Percentiles rank a stretch among this genome's conserved stretches.
phyloP scores from a whole-genome alignment of 2,113 vertebrate species.

The Lampris incognitus region DNA sequence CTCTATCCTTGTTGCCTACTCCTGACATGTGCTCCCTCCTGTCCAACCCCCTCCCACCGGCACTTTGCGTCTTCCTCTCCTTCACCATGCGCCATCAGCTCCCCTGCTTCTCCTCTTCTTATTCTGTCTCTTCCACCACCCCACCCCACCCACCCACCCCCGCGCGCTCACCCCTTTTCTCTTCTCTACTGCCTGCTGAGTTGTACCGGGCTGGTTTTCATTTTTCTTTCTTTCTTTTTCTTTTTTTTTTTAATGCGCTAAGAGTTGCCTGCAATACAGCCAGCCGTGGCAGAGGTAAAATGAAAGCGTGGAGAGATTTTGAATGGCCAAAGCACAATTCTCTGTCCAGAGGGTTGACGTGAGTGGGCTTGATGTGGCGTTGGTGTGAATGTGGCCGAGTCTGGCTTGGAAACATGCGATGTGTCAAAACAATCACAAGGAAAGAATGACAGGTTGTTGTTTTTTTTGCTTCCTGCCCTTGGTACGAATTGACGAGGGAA shows the following conservation, averaged over 20 bases:
- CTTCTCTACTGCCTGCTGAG: slow-evolving; percentile 57
- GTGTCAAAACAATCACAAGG: slow-evolving; percentile 58
- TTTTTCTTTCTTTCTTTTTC: slow-evolving; percentile 33
- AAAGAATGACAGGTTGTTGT: slow-evolving; percentile 41
- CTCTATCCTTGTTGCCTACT: slow-evolving; percentile 44
- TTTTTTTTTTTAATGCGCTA: no score
- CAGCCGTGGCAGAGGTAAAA: slow-evolving; percentile 28
- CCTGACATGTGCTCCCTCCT: slow-evolving; percentile 46
- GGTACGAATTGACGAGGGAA: slow-evolving; percentile 4
- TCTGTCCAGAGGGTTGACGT: slow-evolving; percentile 51
- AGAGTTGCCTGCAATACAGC: not conserved
- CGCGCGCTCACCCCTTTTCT: not conserved
- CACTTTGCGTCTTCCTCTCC: slow-evolving; percentile 26
- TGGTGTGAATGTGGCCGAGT: slow-evolving; percentile 52
- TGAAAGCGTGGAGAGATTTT: slow-evolving; percentile 31
- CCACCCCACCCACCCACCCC: slow-evolving; percentile 24
- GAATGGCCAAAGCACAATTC: slow-evolving; percentile 5
- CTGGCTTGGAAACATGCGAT: slow-evolving; percentile 28
- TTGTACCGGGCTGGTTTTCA: slow-evolving; percentile 64
- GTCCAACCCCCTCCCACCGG: slow-evolving; percentile 31
- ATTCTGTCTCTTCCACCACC: slow-evolving; percentile 60
- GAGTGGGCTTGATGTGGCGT: slow-evolving; percentile 53
- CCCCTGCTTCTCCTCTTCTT: slow-evolving; percentile 37
- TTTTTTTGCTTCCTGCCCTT: slow-evolving; percentile 38
- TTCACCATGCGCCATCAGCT: slow-evolving; percentile 7